Evolutionary conservation across 2,888 invertebrate species (phyloP).

Genomic region (Aporophyla nigra): DNA sequence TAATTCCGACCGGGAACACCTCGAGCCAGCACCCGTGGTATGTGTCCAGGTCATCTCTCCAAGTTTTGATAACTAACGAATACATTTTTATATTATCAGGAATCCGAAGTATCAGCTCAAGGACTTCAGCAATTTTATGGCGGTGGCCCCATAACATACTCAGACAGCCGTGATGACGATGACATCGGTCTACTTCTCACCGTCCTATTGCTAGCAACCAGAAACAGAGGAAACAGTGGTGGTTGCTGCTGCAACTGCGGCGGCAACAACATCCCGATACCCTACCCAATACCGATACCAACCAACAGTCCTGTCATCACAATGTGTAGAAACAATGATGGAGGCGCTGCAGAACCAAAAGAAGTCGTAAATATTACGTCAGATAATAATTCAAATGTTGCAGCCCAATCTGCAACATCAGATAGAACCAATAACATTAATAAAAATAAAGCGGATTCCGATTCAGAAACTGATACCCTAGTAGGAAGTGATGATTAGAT

Average conservation of each 20-base stretch:
- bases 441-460: conserved; percentile 1
- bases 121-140: conserved; percentile 67
- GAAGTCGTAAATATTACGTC: conserved; percentile 61
- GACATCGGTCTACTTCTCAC: conserved; percentile 80
- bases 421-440: conserved; percentile 28
- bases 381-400: conserved; percentile 33
- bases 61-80: too few species aligned
- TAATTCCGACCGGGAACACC: too few species aligned
- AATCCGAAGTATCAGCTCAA: conserved; percentile 69
- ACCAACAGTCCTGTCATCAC: conserved; percentile 77
- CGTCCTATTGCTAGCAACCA: conserved; percentile 76
- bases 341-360: conserved; percentile 6
- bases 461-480: neutral
- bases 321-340: conserved; percentile 29
- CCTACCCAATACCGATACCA: conserved; percentile 80
- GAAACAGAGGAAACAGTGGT: conserved; percentile 68
- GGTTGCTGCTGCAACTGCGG: conserved; percentile 71
- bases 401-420: conserved; percentile 2
- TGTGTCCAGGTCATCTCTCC: too few species aligned
- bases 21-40: too few species aligned
- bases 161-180: conserved; percentile 70
- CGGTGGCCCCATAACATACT: conserved; percentile 69
- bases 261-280: conserved; percentile 75
- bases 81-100: conserved; percentile 63
- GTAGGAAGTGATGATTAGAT: neutral